phyloP scores from a whole-genome alignment of 2,113 vertebrate species.

The Vireo altiloquus region DNA sequence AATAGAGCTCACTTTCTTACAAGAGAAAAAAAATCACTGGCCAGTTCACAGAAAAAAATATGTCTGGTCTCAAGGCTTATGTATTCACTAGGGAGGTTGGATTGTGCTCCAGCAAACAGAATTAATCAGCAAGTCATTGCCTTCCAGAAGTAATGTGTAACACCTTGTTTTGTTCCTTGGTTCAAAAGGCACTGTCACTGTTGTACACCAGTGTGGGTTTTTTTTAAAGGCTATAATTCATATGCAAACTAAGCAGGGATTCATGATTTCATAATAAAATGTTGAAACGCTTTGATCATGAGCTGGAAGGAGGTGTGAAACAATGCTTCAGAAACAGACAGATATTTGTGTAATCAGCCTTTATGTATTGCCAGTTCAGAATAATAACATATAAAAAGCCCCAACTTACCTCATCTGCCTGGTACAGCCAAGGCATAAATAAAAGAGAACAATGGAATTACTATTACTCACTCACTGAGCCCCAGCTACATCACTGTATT shows the following conservation, averaged over 20 bases:
- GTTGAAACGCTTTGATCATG: conserved; percentile 75
- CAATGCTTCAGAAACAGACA: conserved; percentile 88
- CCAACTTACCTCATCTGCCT: conserved; percentile 97
- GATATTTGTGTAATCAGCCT: conserved; percentile 97
- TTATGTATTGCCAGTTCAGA: conserved; percentile 97
- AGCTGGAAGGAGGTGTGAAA: conserved; percentile 86
- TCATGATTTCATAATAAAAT: conserved; percentile 80
- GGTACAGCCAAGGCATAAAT: conserved; percentile 97
- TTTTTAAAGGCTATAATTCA: conserved; percentile 71
- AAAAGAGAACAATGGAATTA: conserved; percentile 97
- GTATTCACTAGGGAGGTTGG: conserved; percentile 10
- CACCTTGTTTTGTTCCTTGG: conserved; percentile 71
- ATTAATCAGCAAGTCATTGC: conserved; percentile 53
- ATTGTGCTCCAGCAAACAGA: conserved; percentile 20
- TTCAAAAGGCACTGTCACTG: conserved; percentile 77
- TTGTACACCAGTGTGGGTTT: conserved; percentile 16
- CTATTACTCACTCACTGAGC: conserved; percentile 86
- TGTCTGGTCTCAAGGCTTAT: conserved; percentile 10
- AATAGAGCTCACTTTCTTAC: not conserved
- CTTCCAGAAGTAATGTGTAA: conserved; percentile 68
- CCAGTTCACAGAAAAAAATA: not conserved
- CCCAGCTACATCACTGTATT: conserved; percentile 91
- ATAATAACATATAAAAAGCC: conserved; percentile 97
- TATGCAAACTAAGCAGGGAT: conserved; percentile 77
- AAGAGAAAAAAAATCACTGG: not conserved